Evolutionary conservation across 1,140 invertebrate species (phyloP), one percentile per base, ranked within the genome.

Genomic region (Luehdorfia chinensis): DNA sequence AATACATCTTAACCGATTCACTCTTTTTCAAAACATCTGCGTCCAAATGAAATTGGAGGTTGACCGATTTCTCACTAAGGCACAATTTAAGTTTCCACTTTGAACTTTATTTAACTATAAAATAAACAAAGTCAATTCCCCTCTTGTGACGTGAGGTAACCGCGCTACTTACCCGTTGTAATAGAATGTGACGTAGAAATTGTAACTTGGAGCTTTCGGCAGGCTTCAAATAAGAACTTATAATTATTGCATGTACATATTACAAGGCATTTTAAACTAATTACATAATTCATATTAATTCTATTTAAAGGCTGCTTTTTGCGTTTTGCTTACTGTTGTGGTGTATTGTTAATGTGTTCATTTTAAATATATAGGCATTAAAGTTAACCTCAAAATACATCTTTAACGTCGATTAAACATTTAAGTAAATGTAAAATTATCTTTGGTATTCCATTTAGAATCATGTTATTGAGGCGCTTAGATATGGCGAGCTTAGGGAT

Each of bases 41-140:
- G 36, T 52, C 62, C 67, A 70, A 80, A 71, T 54, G 48, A 70
- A 77, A 71, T 72, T 63, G 63, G 64, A 62, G 59, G 66, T 66
- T 75, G 72, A 73, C 67, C 68, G 30, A 59, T 75, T 72, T 71
- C 59, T 79, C 81, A 83, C 81, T 85, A 85, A 85, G 81, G 81
- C 81, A 85, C 78, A 84, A 85, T 85, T 79, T 79, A 74, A 77
- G 75, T 81, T 75, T 83, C 70, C 72, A 66, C 60, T 84, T 85
- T 85, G 76, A 81, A 85, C 76, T 80, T 83, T 74, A 75, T 79
- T 77, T 69, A 70, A 76, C 41, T 70, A 71, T 81, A 75, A 84
- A 74, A 78, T 69, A 79, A 84, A 76, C 60, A 59, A 78, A 63
- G 71, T 76, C 65, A 79, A 79, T 75, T 76, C 70, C 68, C 70